Percentiles rank a stretch among this genome's conserved stretches.
phyloP scores from a whole-genome alignment of 1,140 invertebrate species.

The Liolophura sinensis region DNA sequence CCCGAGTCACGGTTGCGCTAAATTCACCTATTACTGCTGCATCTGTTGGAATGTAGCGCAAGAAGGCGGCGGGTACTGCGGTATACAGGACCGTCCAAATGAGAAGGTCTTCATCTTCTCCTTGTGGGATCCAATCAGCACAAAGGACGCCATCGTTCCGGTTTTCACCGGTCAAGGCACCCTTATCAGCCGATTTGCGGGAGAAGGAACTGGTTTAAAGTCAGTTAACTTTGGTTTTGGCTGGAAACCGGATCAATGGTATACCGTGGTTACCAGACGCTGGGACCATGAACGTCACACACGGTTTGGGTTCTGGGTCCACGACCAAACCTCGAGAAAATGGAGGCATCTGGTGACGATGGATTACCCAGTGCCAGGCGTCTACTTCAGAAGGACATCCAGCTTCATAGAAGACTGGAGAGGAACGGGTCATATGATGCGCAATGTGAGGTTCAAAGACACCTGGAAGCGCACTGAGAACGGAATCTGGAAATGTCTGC shows the following conservation, averaged over 20 bases:
- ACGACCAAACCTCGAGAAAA: background rate
- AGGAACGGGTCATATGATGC: constrained; percentile 19
- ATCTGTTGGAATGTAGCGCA: background rate
- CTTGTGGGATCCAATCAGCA: background rate
- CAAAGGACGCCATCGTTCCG: too few relatives aligned
- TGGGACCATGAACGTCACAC: background rate
- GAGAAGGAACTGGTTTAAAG: too few relatives aligned
- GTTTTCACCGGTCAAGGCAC: too few relatives aligned
- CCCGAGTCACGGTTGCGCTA: background rate
- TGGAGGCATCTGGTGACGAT: constrained; percentile 4
- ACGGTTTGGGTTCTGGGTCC: background rate
- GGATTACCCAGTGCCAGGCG: background rate
- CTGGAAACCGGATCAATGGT: background rate
- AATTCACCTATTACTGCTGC: constrained; percentile 2
- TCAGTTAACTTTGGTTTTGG: too few relatives aligned
- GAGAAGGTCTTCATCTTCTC: background rate
- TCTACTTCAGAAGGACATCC: constrained; percentile 4
- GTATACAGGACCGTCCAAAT: background rate
- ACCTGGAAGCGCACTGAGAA: constrained; percentile 22
- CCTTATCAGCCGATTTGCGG: too few relatives aligned
- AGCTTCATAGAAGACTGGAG: constrained; percentile 33
- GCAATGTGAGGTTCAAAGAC: constrained; percentile 22
- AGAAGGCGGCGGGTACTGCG: background rate
- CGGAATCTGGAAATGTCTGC: constrained; percentile 22
- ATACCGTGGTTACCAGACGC: background rate